phyloP scores from a whole-genome alignment of 2,888 invertebrate genomes.

The Drosophila recens region DNA sequence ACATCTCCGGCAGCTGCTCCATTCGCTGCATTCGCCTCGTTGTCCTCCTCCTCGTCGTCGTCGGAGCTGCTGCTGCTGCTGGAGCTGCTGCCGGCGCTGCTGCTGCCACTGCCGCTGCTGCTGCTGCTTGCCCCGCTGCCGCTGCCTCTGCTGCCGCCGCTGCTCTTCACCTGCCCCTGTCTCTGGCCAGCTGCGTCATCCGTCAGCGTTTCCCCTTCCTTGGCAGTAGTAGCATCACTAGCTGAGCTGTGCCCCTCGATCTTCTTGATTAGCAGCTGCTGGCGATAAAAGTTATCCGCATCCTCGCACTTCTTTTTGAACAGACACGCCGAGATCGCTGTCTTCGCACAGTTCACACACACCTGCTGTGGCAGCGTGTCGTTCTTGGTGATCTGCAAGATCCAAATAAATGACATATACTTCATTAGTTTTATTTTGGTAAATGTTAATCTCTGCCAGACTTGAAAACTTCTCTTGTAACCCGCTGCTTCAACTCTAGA shows the following conservation, averaged over 20 bases:
- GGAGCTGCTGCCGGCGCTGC: constrained; percentile 41
- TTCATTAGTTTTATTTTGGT: background rate
- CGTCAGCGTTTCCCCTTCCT: background rate
- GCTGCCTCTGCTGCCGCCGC: constrained; percentile 36
- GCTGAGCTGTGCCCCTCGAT: constrained; percentile 63
- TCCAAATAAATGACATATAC: background rate
- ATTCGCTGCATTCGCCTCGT: constrained; percentile 19
- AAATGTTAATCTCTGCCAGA: background rate
- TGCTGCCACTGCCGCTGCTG: constrained; percentile 41
- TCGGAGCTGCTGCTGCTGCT: constrained; percentile 60
- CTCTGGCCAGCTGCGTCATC: background rate
- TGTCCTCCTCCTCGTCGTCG: constrained; percentile 56
- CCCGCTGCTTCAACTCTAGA: background rate
- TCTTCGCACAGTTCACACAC: constrained; percentile 83
- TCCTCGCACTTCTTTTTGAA: constrained; percentile 85
- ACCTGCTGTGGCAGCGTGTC: constrained; percentile 84
- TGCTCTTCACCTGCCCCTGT: constrained; percentile 9
- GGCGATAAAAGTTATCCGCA: constrained; percentile 84
- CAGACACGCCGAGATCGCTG: constrained; percentile 83
- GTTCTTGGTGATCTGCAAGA: constrained; percentile 81
- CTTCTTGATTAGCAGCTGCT: constrained; percentile 83
- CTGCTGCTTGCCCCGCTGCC: constrained; percentile 44
- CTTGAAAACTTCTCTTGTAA: background rate
- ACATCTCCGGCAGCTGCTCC: background rate
- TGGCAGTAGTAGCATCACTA: background rate